These are phyloP conservation scores for Papilio protenor DNA, from an alignment of 2,888 invertebrate species.

Conservation along the genomic window DNA sequence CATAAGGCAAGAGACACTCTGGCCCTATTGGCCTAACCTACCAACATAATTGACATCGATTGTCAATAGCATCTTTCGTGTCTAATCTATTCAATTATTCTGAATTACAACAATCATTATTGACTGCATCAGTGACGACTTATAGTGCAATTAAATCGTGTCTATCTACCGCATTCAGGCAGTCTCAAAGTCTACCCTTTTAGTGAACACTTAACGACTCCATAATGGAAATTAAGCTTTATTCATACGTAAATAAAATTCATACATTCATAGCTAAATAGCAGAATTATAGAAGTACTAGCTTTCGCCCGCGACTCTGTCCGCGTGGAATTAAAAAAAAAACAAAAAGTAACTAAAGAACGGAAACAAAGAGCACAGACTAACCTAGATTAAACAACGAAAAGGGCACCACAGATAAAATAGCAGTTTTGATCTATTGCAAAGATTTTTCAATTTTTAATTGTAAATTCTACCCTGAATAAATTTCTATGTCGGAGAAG, in stretches of 20 bases:
- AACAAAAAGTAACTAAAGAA: neutral
- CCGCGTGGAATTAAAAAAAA: no score
- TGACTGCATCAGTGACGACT: neutral
- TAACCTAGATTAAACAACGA: neutral
- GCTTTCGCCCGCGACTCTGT: no score
- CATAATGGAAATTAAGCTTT: no score
- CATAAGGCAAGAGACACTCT: conserved; percentile 17
- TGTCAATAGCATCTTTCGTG: conserved; percentile 18
- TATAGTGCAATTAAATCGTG: neutral
- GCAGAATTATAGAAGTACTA: no score
- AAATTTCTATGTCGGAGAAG: conserved; percentile 43
- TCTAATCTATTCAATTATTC: conserved; percentile 25
- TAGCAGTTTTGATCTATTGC: neutral
- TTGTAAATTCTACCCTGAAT: conserved; percentile 29
- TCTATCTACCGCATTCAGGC: neutral
- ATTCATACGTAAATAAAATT: no score
- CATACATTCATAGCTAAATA: no score
- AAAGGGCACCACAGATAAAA: neutral
- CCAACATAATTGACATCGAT: conserved; percentile 26
- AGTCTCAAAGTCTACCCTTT: no score
- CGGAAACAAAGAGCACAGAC: neutral
- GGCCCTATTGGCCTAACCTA: conserved; percentile 6
- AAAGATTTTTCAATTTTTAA: neutral
- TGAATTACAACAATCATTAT: neutral
- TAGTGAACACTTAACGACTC: no score